Evolutionary conservation across 2,113 vertebrate genomes (phyloP), one percentile per base, ranked within the genome.

Genomic region (Pedetes capensis): DNA sequence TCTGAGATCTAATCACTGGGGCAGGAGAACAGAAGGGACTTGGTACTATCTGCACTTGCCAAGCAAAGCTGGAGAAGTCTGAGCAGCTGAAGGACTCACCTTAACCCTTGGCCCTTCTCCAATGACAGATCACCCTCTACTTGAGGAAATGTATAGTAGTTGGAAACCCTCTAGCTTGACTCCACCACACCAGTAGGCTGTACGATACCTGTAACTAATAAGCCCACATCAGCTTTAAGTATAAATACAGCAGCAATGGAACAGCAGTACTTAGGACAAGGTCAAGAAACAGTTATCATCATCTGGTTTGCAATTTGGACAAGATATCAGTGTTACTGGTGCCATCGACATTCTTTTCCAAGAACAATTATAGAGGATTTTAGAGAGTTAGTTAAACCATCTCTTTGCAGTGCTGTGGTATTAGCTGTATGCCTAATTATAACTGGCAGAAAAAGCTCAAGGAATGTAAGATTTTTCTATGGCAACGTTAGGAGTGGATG

Each of bases 381-480:
- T 88, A 85, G 34, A 97, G 29, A 88, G n/a, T 75, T 88, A 81
- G 64, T 88, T 93, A 89, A 88, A 79, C 23, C 12, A 79, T 66
- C 23, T 83, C 32, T 89, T 96, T 86, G 53, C 17, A 89, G 27
- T 88, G 76, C 17, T 88, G 17, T 72, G 57, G 37, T 78, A 95
- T 85, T 64, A n/a, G 42, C 49, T 63, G 27, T 76, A 59, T 49
- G 23, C 42, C 44, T 87, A 96, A 80, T 87, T 89, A 76, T 27
- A 44, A 29, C n/a, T 95, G 64, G 17, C 37, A 94, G 23, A n/a
- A 95, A 13, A 61, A 81, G 80, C 9, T 89, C 44, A 80, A 92
- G 66, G n/a, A 93, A 76, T 94, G 93, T 42, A 89, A 86, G 55
- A 83, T 89, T 86, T 86, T 18, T 92, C 57, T 83, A 42, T 90